phyloP scores from a whole-genome alignment of 2,888 invertebrate genomes.

The Ceramica pisi region DNA sequence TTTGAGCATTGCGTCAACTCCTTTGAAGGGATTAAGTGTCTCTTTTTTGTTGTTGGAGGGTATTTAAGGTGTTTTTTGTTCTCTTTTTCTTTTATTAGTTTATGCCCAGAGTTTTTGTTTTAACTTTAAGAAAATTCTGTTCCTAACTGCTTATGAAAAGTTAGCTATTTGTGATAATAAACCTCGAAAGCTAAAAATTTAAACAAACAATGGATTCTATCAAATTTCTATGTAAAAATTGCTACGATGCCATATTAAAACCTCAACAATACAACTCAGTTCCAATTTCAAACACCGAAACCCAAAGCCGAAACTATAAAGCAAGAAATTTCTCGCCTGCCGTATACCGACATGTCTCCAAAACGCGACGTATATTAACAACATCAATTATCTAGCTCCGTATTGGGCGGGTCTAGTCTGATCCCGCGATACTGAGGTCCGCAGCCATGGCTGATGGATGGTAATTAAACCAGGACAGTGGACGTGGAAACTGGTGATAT shows the following conservation, averaged over 20 bases:
- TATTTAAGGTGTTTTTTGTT: constrained; percentile 47
- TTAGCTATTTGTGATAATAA: not conserved
- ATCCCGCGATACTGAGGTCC: constrained; percentile 67
- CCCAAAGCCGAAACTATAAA: not conserved
- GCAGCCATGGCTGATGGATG: constrained; percentile 76
- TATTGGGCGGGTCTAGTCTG: constrained; percentile 69
- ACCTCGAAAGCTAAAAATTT: not conserved
- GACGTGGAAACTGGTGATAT: constrained; percentile 65
- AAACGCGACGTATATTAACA: constrained; percentile 77
- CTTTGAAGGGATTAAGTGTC: constrained; percentile 57
- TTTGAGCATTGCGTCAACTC: constrained; percentile 65
- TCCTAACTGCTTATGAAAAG: not conserved
- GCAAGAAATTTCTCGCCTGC: constrained; percentile 15
- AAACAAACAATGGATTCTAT: not conserved
- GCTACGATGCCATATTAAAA: not conserved
- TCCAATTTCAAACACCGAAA: constrained; percentile 18
- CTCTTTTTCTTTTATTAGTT: constrained; percentile 16
- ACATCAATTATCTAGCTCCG: constrained; percentile 74
- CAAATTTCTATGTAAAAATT: not conserved
- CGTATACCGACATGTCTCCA: constrained; percentile 31
- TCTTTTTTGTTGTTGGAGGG: constrained; percentile 37
- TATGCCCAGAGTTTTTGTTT: not conserved
- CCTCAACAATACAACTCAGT: not conserved
- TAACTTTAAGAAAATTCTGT: not conserved
- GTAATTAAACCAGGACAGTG: constrained; percentile 79